phyloP scores from a whole-genome alignment of 1,140 invertebrate species.

The Pachyrhynchus sulphureomaculatus region DNA sequence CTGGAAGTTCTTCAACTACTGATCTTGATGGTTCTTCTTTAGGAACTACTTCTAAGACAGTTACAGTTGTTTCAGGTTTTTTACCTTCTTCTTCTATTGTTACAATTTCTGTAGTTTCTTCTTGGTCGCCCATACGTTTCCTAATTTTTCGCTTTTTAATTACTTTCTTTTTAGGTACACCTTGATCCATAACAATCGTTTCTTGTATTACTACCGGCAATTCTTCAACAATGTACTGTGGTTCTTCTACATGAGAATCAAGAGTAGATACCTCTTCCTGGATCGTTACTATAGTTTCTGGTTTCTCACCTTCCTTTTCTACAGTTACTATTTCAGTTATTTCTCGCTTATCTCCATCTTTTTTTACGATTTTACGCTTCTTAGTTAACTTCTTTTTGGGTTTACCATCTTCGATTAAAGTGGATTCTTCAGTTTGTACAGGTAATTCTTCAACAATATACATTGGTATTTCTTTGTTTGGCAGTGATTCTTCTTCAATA shows the following conservation, averaged over 20 bases:
- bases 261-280: slow-evolving; percentile 28
- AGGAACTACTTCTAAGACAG: slow-evolving; percentile 34
- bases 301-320: slow-evolving; percentile 51
- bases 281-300: slow-evolving; percentile 41
- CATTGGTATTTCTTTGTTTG: slow-evolving; percentile 36
- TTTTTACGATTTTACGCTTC: slow-evolving; percentile 44
- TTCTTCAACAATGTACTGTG: slow-evolving; percentile 19
- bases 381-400: slow-evolving; percentile 49
- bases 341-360: slow-evolving; percentile 38
- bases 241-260: slow-evolving; percentile 19
- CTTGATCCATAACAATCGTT: slow-evolving; percentile 43
- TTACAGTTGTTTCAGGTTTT: slow-evolving; percentile 39
- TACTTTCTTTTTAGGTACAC: slow-evolving; percentile 39
- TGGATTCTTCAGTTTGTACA: slow-evolving; percentile 36
- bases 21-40: slow-evolving; percentile 35
- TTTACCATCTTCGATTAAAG: slow-evolving; percentile 49
- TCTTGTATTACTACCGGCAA: slow-evolving; percentile 37
- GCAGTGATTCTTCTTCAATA: slow-evolving; percentile 35
- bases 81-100: slow-evolving; percentile 37
- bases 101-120: slow-evolving; percentile 42
- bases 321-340: slow-evolving; percentile 45
- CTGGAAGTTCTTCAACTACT: slow-evolving; percentile 46
- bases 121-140: slow-evolving; percentile 38
- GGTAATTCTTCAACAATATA: slow-evolving; percentile 42
- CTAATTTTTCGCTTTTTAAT: slow-evolving; percentile 41